A percentile compares a stretch with the other conserved stretches of the same genome.
Conservation (phyloP, 1,140 invertebrate genomes). For the Sitophilus oryzae region DNA sequence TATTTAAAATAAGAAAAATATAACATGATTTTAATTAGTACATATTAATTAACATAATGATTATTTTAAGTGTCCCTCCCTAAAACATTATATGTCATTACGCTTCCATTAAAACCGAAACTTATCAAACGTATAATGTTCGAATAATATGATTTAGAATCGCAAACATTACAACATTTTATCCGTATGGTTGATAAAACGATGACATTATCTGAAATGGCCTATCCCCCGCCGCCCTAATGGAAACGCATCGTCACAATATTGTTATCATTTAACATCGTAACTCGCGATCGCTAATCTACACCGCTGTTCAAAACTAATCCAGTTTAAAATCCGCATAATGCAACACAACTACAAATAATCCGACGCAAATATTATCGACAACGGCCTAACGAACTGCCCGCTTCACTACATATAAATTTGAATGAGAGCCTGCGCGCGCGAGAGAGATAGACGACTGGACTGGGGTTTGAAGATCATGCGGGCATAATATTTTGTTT, state of each 20-base stretch:
- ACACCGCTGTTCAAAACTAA: constrained; percentile 13
- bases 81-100: too few species aligned
- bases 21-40: too few species aligned
- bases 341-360: constrained; percentile 19
- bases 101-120: not conserved
- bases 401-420: constrained; percentile 19
- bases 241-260: not conserved
- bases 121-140: not conserved
- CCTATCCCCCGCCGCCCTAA: not conserved
- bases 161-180: not conserved
- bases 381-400: constrained; percentile 2
- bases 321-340: constrained; percentile 19
- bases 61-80: too few species aligned
- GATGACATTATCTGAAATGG: not conserved
- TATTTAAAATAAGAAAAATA: too few species aligned
- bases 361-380: constrained; percentile 14
- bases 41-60: too few species aligned
- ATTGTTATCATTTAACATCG: constrained; percentile 13
- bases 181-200: not conserved
- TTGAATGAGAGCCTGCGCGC: constrained; percentile 2
- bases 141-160: not conserved
- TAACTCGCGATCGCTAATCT: constrained; percentile 9
- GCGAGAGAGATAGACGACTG: not conserved
- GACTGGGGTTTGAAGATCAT: not conserved
- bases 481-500: not conserved